Evolutionary conservation across 1,140 invertebrate species (phyloP), one percentile per base, ranked within the genome.

Genomic region (Hyposmocoma kahamanoa): DNA sequence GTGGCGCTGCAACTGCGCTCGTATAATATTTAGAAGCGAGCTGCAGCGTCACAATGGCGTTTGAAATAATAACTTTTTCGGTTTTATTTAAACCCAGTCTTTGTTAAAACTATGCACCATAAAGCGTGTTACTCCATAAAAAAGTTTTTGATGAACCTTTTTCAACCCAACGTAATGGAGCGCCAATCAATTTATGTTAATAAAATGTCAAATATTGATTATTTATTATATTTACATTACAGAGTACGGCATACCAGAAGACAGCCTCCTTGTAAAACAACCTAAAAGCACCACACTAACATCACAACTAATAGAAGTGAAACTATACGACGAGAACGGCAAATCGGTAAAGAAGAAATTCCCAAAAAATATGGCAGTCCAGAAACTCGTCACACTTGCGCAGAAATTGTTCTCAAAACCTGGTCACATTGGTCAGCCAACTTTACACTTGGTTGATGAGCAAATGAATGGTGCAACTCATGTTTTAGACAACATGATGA

Each of bases 231-330:
- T 65, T 77, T 67, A 66, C 61, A 61, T 89, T 90, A 42, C 75
- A 96, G 95, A 91, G 87, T 93, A 93, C 82, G 95, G 95, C 51
- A 89, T 91, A 22, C 90, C 92, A 5, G 94, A 95, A 63, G 91
- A 92, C 73, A 91, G 90, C 42, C 90, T 94, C 55, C 73, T 92
- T 26, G 87, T 89, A 26, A 79, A 73, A 21, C 87, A 91, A 68
- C 72, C 83, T 3, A 90, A 91, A 70, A 71, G 63, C 24, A 86
- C 70, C 18, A 91, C 90, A 21, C 82, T 96, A 57, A 91, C 92
- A 54, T 92, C 91, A 19, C 90, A 90, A 45, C 86, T 95, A 1
- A 88, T 95, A 67, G 88, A 87, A 67, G 81, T 94, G 17, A 88
- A 87, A 44, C 86, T 95, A 34, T 72, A 88, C 42, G 87, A 91